Base-by-base conservation (phyloP, 2,113 vertebrate genomes). In the Chlorodrepanis virens region DNA sequence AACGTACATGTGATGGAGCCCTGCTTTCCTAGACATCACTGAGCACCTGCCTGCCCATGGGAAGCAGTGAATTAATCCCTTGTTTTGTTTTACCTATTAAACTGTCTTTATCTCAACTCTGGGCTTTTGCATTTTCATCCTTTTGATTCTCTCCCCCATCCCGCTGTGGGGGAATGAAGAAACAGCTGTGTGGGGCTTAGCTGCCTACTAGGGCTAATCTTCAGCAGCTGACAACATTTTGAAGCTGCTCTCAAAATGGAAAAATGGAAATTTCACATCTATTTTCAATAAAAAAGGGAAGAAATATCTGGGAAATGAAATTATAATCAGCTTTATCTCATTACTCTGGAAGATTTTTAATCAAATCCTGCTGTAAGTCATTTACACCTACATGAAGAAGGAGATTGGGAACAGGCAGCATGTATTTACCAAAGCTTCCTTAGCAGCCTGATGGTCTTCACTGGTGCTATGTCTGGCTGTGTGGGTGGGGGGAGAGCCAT, bases 341-440 rank as follows among this genome's bases (percentile, higher is more conserved):
- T 92, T 95, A 78, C 16, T 5, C 35, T 86, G 29, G 40, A 88
- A 95, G 75, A 93, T 89, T 89, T 79, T 89, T 70, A 94, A 90
- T 81, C 33, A 80, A 83, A 89, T 89, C 76, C 76, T 88, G 25
- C 75, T 94, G 67, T 83, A 96, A 94, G 39, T 95, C 71, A 86
- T 93, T 95, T 93, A 80, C 89, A 93, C 67, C 92, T 96, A 91
- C 94, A 80, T 76, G 72, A 86, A 90, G 50, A 91, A 72, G 31
- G 53, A 95, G 71, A 83, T 47, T 79, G 44, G 54, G 83, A 96
- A 80, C 76, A 83, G 87, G 25, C 92, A 94, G 71, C 40, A 87
- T 90, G 63, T 95, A 71, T 95, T 96, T 96, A 91, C 83, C 53
- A 80, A 94, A 83, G 56, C 47, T 89, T 57, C 39, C 89, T 86